A percentile compares a stretch with the other conserved stretches of the same genome.
Conservation (phyloP, 2,797 vertebrate genomes). For the Catharus ustulatus region DNA sequence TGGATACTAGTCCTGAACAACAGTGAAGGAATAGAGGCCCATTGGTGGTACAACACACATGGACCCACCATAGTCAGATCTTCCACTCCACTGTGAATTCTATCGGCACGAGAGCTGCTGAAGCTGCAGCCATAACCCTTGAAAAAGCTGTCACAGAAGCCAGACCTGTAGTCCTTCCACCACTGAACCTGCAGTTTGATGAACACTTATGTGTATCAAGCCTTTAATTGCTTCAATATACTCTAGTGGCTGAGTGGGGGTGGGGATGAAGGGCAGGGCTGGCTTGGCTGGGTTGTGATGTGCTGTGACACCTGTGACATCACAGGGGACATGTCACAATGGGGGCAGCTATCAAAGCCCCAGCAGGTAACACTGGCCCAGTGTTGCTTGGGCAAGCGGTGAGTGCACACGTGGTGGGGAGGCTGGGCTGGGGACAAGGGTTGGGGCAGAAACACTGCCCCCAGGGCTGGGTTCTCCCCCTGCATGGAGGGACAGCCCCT, state of each 20-base stretch:
- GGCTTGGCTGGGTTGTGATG: background rate
- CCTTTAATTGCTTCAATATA: background rate
- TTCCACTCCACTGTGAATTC: background rate
- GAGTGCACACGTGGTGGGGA: too few relatives aligned
- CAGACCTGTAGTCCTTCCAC: background rate
- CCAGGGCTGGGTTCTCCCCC: too few relatives aligned
- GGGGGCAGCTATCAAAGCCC: background rate
- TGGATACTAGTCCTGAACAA: background rate
- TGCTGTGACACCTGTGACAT: background rate
- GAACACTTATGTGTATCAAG: too few relatives aligned
- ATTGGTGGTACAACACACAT: too few relatives aligned
- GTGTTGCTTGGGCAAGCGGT: too few relatives aligned
- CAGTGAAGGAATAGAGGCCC: background rate
- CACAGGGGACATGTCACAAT: background rate
- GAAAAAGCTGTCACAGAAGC: background rate
- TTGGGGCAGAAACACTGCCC: too few relatives aligned
- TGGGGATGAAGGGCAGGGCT: rapidly evolving
- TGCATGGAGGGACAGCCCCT: too few relatives aligned
- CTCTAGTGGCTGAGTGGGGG: rapidly evolving
- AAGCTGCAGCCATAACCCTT: background rate
- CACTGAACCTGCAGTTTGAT: rapidly evolving
- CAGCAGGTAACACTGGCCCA: too few relatives aligned
- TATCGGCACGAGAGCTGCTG: background rate
- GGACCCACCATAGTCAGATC: background rate
- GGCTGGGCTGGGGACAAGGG: too few relatives aligned